Conservation (phyloP, 2,113 vertebrate species). For the Butorides virescens region DNA sequence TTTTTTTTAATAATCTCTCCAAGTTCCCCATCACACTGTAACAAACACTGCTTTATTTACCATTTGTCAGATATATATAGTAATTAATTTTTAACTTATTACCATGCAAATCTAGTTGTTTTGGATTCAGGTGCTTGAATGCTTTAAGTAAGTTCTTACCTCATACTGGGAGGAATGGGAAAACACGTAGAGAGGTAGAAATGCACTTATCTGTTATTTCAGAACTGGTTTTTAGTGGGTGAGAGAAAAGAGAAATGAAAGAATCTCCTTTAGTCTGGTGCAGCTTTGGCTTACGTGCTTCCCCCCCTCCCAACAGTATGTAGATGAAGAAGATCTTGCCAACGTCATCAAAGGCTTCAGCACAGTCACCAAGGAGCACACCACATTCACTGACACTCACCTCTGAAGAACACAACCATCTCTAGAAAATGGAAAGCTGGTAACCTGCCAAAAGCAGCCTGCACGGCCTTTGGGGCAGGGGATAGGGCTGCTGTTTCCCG, state of each 20-base stretch:
- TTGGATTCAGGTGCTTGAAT: not conserved
- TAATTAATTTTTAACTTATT: not conserved
- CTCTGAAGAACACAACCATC: slow-evolving; percentile 24
- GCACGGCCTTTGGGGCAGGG: not conserved
- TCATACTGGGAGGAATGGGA: not conserved
- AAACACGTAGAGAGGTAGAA: not conserved
- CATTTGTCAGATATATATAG: not conserved
- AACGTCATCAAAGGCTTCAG: slow-evolving; percentile 90
- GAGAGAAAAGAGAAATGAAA: not conserved
- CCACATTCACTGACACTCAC: slow-evolving; percentile 92
- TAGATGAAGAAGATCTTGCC: slow-evolving; percentile 88
- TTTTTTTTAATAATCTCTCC: not conserved
- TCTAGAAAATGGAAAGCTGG: not conserved
- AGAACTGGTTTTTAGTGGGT: not conserved
- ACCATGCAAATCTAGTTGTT: not conserved
- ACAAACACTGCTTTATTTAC: not conserved
- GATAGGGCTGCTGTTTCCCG: not conserved
- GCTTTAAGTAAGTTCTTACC: not conserved
- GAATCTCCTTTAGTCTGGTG: not conserved
- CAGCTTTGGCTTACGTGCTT: not conserved
- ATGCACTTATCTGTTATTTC: not conserved
- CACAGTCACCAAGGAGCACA: slow-evolving; percentile 88
- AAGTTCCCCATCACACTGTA: not conserved
- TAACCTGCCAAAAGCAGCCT: slow-evolving; percentile 61
- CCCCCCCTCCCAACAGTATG: slow-evolving; percentile 74